These are phyloP conservation scores for Pseudopipra pipra DNA, from an alignment of 2,113 vertebrate genomes.

Conservation along the genomic window DNA sequence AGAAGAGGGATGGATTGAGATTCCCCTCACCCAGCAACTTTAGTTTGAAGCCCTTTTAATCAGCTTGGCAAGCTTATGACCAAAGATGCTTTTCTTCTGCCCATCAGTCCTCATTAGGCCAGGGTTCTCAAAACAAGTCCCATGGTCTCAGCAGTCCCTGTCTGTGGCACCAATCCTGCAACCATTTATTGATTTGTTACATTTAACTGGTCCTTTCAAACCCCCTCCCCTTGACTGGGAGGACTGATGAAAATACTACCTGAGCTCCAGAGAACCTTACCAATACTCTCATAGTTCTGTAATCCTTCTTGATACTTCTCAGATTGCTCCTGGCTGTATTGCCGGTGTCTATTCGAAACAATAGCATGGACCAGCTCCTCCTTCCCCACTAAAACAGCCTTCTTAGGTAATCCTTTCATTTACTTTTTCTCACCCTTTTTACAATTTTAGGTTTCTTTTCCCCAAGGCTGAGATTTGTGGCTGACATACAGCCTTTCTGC, in stretches of 20 bases:
- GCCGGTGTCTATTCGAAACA: background rate
- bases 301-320: background rate
- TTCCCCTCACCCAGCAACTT: background rate
- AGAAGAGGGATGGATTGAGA: background rate
- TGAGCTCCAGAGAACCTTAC: background rate
- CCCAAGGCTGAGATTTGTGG: slow-evolving; percentile 6
- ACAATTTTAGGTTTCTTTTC: background rate
- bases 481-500: background rate
- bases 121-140: background rate
- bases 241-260: background rate
- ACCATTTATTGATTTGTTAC: background rate
- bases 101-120: rapidly evolving
- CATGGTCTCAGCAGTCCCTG: background rate
- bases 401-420: background rate
- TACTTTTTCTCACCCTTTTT: background rate
- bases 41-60: background rate
- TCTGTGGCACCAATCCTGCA: background rate
- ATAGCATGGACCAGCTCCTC: background rate
- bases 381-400: background rate
- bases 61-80: background rate
- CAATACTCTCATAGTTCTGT: background rate
- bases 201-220: background rate
- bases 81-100: background rate
- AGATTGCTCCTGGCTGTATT: background rate
- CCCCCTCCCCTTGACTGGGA: background rate